Evolutionary conservation across 2,888 invertebrate species (phyloP), one percentile per base, ranked within the genome.

Genomic region (Amphipyra tragopoginis): DNA sequence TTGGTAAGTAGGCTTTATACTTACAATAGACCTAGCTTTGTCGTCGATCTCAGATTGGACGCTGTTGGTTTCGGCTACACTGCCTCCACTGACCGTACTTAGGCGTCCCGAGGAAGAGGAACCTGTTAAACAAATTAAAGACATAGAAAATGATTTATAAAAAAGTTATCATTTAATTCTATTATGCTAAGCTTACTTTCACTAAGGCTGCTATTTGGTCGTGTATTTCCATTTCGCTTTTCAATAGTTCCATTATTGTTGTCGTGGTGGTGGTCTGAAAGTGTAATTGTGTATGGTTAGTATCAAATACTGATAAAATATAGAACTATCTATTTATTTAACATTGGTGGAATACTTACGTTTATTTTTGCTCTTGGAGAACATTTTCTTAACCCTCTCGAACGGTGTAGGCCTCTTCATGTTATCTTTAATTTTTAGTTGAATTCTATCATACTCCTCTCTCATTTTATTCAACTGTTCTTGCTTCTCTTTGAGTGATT

Each of bases 41-140:
- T 98, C 98, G 69, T 98, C 98, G 55, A 96, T 96, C 86, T 98
- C 98, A 0, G 98, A 98, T 84, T 97, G 97, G 0, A 97, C 97
- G 57, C 98, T 98, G 82, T 97, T 97, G 2, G 94, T 92, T 80
- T 98, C 98, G 0, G 97, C 97, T 0, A 97, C 95, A 79, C 98
- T 98, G 36, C 97, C 96, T 3, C 97, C 97, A 78, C 97, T 97
- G 9, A 97, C 97, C 2, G 97, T 98, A 81, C 98, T 98, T 86
- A 97, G 96, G 10, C 97, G 96, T 0, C 98, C 98, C 0, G 97
- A 97, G 0, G 97, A 97, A 0, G 97, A 97, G 0, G 97, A 97
- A 86, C 96, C 96, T 96, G 64, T 38, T 64, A 60, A 49, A 48
- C 5, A 26, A 51, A 51, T 7, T 0, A 13, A 11, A 44, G 0